Base-by-base conservation (phyloP, 1,140 invertebrate genomes). In the Drosophila micromelanica region DNA sequence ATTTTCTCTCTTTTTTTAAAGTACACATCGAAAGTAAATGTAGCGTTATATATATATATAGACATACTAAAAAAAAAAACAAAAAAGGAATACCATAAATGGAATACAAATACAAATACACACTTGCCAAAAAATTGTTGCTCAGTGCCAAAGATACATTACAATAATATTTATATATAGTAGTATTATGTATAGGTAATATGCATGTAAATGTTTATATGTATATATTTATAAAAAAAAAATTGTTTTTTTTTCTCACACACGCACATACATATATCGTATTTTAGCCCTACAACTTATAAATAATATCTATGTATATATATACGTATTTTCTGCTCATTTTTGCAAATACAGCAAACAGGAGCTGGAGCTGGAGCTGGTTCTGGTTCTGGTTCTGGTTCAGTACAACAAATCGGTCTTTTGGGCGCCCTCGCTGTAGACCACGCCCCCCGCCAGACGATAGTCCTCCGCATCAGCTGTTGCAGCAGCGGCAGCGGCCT, bases 331-430 rank as follows among this genome's bases (percentile, higher is more conserved):
- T 38, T 43, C 42, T 30, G 20, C 30, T 32, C 6, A 32, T 48
- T n/a, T n/a, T n/a, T n/a, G n/a, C n/a, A n/a, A n/a, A n/a, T n/a
- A n/a, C n/a, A n/a, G n/a, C n/a, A n/a, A n/a, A n/a, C n/a, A n/a
- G n/a, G n/a, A n/a, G n/a, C n/a, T n/a, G n/a, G n/a, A n/a, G n/a
- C n/a, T 46, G 48, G 30, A 43, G 46, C 30, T 30, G 48, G 27
- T 32, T 32, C 17, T 27, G 17, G 8, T 20, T 11, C 8, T 8
- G 43, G 3, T 15, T 15, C 13, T 13, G 43, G 11, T 42, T 93
- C 87, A 94, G 76, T 94, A 95, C 48, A 95, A 92, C 78, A 95
- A 92, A 91, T 95, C 95, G 4, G 94, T 93, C 32, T 94, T 94
- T 48, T 94, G 84, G 27, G 91, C 77, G 32, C 91, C 94, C 76